A percentile compares a stretch with the other conserved stretches of the same genome.
phyloP scores from a whole-genome alignment of 2,113 vertebrate species.

The Orientallactaga bullata region DNA sequence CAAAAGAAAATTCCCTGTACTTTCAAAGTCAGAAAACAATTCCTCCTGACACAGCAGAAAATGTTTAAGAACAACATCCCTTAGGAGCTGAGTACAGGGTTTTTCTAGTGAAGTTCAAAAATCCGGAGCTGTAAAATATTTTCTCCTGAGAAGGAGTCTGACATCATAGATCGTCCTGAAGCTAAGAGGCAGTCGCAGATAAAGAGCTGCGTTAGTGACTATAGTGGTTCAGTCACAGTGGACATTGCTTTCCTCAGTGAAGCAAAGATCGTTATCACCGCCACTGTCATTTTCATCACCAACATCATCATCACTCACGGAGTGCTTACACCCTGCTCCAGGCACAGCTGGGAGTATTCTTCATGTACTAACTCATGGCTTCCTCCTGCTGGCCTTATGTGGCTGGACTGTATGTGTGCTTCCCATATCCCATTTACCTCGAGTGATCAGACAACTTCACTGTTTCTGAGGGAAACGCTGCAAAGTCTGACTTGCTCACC shows the following conservation, averaged over 20 bases:
- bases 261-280: not conserved
- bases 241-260: not conserved
- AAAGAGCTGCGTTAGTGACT: not conserved
- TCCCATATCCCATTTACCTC: too few relatives aligned
- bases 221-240: not conserved
- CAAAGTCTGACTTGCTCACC: not conserved
- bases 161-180: not conserved
- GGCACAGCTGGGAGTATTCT: not conserved
- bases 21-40: constrained; percentile 53
- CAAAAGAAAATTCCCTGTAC: not conserved
- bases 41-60: not conserved
- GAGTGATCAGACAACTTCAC: not conserved
- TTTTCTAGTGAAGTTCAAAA: not conserved
- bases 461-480: not conserved
- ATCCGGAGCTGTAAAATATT: not conserved
- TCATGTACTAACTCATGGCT: not conserved
- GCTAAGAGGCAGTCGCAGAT: constrained; percentile 1
- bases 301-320: not conserved
- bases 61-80: not conserved
- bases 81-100: not conserved
- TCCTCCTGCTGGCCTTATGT: not conserved
- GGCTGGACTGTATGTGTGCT: too few relatives aligned
- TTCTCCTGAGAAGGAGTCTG: constrained; percentile 3
- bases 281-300: not conserved
- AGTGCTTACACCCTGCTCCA: not conserved